Base-by-base conservation (phyloP, 2,113 vertebrate genomes). In the Eretmochelys imbricata region DNA sequence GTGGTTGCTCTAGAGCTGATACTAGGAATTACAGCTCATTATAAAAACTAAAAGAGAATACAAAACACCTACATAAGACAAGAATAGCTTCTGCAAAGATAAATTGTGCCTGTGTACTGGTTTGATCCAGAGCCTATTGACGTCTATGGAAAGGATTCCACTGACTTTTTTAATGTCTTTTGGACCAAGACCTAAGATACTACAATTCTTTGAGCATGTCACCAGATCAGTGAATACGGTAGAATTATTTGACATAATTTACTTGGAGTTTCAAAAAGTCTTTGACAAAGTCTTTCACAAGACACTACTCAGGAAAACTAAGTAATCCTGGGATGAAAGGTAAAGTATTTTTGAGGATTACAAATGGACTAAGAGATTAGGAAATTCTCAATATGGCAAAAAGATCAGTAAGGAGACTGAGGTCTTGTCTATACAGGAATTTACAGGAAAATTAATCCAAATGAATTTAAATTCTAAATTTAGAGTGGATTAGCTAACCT, bases 81-180 rank as follows among this genome's bases (percentile, higher is more conserved):
- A n/a, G 16, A 69, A n/a, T n/a, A 10, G 17, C 35, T 69, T 38
- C 65, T 69, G 65, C 65, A 69, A 69, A 69, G 65, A 69, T 69
- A 38, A 69, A 38, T 38, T 20, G 65, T 69, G 16, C 65, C 35
- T 85, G 20, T 46, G 7, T 69, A 8, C 31, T 14, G 8, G 1
- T 51, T 9, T 81, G 9, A 5, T n/a, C 2, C 24, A 89, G 65
- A 48, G 35, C 0, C 3, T 87, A 27, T 8, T 1, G 8, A 87
- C 49, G 8, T 57, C 6, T 53, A 90, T 79, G 25, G 14, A 10
- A 93, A 57, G 4, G 0, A 59, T 6, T 3, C 0, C 0, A 5
- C 1, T 31, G 12, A 51, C 57, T 89, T 38, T 65, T 69, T n/a
- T 17, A 69, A 19, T 69, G 17, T 9, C 16, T n/a, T 69, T 89